Evolutionary conservation across 2,888 invertebrate genomes (phyloP).

Genomic region (Callosobruchus maculatus): DNA sequence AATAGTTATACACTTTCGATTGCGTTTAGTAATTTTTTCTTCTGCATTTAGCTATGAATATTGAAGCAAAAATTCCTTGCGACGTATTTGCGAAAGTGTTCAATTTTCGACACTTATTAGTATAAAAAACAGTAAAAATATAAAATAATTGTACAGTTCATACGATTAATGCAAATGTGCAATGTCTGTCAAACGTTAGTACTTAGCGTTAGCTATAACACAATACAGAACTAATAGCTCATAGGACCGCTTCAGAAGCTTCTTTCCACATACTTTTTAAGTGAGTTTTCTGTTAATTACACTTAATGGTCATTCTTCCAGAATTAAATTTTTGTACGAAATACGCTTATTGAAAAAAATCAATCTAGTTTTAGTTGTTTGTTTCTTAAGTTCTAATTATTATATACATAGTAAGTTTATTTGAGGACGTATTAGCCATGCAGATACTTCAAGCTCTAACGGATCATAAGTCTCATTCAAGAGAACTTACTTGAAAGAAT

Average conservation of each 20-base stretch:
- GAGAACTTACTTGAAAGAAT: too few species aligned
- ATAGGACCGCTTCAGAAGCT: background rate
- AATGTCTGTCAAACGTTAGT: background rate
- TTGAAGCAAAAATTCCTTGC: too few species aligned
- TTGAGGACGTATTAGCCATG: background rate
- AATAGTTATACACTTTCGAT: background rate
- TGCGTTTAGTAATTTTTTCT: background rate
- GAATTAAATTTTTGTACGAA: background rate
- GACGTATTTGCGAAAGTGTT: background rate
- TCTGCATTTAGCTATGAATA: background rate
- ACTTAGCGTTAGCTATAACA: background rate
- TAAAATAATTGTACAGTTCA: background rate
- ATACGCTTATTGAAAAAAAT: slow-evolving; percentile 7
- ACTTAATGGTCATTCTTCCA: background rate
- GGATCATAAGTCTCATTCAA: background rate
- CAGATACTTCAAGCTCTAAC: background rate
- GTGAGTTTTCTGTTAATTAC: background rate
- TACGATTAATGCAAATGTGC: background rate
- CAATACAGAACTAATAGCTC: background rate
- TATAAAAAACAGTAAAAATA: background rate
- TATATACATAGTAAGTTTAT: slow-evolving; percentile 6
- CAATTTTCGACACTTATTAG: background rate
- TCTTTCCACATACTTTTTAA: background rate
- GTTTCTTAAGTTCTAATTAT: background rate
- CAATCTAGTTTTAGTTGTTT: slow-evolving; percentile 4